Base-by-base conservation (phyloP, 2,797 vertebrate species). In the Calcarius lapponicus region DNA sequence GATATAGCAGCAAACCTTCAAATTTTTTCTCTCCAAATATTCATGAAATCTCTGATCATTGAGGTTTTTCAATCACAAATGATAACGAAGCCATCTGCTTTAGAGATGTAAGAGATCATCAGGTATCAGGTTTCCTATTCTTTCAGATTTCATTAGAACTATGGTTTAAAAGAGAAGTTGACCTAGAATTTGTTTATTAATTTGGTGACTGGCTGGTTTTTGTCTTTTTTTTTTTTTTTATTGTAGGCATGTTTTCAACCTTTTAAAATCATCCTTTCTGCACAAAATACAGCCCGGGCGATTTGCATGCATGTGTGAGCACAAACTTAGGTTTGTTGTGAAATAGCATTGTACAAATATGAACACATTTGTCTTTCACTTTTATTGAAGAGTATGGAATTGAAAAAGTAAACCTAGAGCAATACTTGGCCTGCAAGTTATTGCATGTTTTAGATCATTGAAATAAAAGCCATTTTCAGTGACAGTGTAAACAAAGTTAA, bases 1-100 rank as follows among this genome's bases (percentile, higher is more conserved):
- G 65, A 17, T 26, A 66, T 4, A 96, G 67, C 90, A 91, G 85
- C 87, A 94, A 83, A 82, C 42, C 51, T 93, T 80, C 40, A 57
- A 58, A 50, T 94, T 94, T 96, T 97, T 96, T 79, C 54, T 88
- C 94, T 96, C n/a, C 72, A 96, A 74, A 92, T 90, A 94, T 89
- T 95, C 4, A 58, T 92, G 78, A 84, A 76, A 76, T 94, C 90
- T 87, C 61, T 67, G 43, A 58, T 92, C 83, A 80, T 26, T 93
- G 42, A 95, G 62, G n/a, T 78, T 71, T 87, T 86, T n/a, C 58
- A 78, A 26, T 83, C 43, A 31, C 67, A 66, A 71, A 18, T 10
- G 4, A 45, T 65, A 62, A 88, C 83, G 82, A 95, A 92, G 31
- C 71, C 84, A 78, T 92, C 86, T 96, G 60, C 58, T 86, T 92